Conservation (phyloP, 2,888 invertebrate species). For the Cephus spinipes region DNA sequence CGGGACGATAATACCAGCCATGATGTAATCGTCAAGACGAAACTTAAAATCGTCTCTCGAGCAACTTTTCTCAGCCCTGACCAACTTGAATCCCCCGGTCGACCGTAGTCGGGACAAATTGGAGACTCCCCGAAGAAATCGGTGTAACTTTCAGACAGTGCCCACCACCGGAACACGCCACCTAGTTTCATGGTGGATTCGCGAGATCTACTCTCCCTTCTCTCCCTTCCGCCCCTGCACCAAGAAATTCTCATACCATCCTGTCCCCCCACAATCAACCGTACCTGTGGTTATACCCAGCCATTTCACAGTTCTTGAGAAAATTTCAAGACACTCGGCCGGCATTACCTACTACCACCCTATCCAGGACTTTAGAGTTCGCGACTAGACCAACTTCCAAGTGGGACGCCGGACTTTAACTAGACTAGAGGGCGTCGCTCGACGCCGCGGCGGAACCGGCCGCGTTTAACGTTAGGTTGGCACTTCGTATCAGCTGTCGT, state of each 20-base stretch:
- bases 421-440: background rate
- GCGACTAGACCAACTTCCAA: background rate
- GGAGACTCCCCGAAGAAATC: conserved; percentile 3
- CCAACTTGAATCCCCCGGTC: background rate
- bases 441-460: background rate
- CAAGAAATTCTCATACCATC: background rate
- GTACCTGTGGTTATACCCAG: background rate
- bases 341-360: background rate
- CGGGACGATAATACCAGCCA: background rate
- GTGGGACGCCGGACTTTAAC: background rate
- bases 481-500: conserved; percentile 29
- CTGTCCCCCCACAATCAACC: background rate
- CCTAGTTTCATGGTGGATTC: background rate
- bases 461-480: background rate
- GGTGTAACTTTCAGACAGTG: background rate
- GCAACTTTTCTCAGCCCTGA: background rate
- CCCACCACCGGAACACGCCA: background rate
- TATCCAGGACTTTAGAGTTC: background rate
- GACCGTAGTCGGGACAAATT: background rate
- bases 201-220: background rate
- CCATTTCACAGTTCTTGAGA: background rate
- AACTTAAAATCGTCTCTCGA: background rate
- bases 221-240: background rate
- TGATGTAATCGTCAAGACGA: background rate
- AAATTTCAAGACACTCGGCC: background rate